These are phyloP conservation scores for Branchinecta sandiegonensis DNA, from an alignment of 2,888 invertebrate genomes.

Conservation along the genomic window DNA sequence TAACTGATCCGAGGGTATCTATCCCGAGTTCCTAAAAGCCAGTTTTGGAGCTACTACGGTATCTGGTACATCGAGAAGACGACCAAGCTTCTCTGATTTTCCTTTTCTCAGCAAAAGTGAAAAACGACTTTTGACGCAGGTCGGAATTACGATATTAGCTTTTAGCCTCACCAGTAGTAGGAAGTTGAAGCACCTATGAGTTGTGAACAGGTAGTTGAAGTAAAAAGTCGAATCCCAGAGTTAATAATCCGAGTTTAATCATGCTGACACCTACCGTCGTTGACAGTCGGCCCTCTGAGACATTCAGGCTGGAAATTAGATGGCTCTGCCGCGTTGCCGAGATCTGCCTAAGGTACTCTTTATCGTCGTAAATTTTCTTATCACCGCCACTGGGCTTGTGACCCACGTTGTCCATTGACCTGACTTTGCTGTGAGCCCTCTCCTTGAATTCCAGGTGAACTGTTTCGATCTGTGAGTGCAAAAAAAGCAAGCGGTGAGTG, in stretches of 20 bases:
- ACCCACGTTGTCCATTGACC: slow-evolving; percentile 76
- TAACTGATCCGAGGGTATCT: too few species aligned
- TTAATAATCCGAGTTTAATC: neutral
- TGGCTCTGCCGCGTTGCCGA: neutral
- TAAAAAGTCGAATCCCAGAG: neutral
- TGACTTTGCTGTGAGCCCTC: slow-evolving; percentile 69
- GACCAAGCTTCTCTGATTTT: too few species aligned
- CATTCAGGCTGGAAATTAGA: neutral
- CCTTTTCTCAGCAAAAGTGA: too few species aligned
- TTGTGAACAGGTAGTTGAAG: neutral
- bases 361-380: slow-evolving; percentile 84
- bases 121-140: too few species aligned
- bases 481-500: slow-evolving; percentile 25
- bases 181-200: neutral
- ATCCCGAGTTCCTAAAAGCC: too few species aligned
- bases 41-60: too few species aligned
- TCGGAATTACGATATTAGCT: neutral
- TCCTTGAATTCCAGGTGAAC: slow-evolving; percentile 77
- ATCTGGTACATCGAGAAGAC: too few species aligned
- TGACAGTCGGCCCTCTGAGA: neutral
- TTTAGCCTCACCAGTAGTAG: neutral
- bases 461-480: slow-evolving; percentile 56
- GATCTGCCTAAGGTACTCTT: slow-evolving; percentile 65
- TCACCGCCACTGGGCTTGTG: slow-evolving; percentile 86
- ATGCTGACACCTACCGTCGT: neutral